Percentiles rank a stretch among this genome's conserved stretches.
phyloP scores from a whole-genome alignment of 2,797 vertebrate species.

The Oceanodroma leucorhoa region DNA sequence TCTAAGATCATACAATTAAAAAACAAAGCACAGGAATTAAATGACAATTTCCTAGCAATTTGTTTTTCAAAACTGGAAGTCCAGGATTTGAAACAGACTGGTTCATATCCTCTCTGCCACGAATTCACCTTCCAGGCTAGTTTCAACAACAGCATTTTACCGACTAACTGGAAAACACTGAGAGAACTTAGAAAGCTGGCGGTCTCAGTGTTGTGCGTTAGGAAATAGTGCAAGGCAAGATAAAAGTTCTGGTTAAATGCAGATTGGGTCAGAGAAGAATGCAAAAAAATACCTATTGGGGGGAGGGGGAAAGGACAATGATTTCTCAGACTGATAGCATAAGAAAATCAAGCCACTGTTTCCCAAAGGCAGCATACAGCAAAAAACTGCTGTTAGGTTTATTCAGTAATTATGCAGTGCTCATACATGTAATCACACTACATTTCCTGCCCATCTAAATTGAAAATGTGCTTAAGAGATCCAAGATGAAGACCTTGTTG shows the following conservation, averaged over 20 bases:
- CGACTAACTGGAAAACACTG: neutral
- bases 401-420: neutral
- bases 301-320: neutral
- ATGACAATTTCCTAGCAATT: slow-evolving; percentile 3
- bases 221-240: neutral
- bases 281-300: neutral
- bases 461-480: neutral
- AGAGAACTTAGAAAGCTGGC: neutral
- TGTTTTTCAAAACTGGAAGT: neutral
- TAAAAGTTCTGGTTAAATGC: neutral
- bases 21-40: slow-evolving; percentile 26
- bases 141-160: neutral
- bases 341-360: neutral
- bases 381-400: neutral
- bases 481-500: neutral
- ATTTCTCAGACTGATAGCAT: neutral
- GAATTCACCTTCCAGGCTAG: neutral
- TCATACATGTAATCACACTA: neutral
- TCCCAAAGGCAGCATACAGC: neutral
- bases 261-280: neutral
- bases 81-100: neutral
- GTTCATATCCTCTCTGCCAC: neutral
- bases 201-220: neutral
- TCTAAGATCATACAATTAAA: neutral
- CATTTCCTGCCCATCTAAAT: neutral